A percentile compares a stretch with the other conserved stretches of the same genome.
These are phyloP conservation scores for Coboldia fuscipes DNA, from an alignment of 1,140 invertebrate species.

Conservation along the genomic window DNA sequence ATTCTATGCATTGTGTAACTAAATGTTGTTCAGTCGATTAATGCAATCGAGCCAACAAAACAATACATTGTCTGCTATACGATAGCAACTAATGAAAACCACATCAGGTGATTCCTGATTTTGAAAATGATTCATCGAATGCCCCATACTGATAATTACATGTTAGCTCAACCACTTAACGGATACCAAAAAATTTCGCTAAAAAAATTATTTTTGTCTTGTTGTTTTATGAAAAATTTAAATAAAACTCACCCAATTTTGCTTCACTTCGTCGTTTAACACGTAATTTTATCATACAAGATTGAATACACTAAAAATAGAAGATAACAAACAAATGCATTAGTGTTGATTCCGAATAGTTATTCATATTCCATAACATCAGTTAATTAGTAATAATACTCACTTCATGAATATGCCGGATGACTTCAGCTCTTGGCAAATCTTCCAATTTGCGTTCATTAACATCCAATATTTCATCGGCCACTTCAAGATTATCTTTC, in stretches of 20 bases:
- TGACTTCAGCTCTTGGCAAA: slow-evolving; percentile 70
- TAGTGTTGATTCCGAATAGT: neutral
- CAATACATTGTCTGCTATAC: too few relatives aligned
- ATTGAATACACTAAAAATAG: slow-evolving; percentile 74
- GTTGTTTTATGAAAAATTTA: neutral
- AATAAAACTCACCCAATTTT: slow-evolving; percentile 53
- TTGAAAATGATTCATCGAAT: too few relatives aligned
- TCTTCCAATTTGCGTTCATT: slow-evolving; percentile 79
- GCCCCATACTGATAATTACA: too few relatives aligned
- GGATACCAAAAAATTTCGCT: neutral
- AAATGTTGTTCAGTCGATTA: too few relatives aligned
- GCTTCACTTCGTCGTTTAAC: slow-evolving; percentile 71
- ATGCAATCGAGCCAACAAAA: too few relatives aligned
- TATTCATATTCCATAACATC: too few relatives aligned
- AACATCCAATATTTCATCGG: slow-evolving; percentile 89
- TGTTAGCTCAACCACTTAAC: neutral
- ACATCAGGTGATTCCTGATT: too few relatives aligned
- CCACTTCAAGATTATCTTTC: slow-evolving; percentile 77
- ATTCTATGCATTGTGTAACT: too few relatives aligned
- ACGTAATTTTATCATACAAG: slow-evolving; percentile 77
- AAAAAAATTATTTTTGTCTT: neutral
- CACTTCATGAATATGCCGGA: slow-evolving; percentile 86
- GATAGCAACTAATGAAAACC: too few relatives aligned
- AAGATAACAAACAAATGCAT: slow-evolving; percentile 3
- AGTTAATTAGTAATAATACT: too few relatives aligned